Evolutionary conservation across 2,888 invertebrate species (phyloP), one percentile per base, ranked within the genome.

Genomic region (Cordilura impudica): DNA sequence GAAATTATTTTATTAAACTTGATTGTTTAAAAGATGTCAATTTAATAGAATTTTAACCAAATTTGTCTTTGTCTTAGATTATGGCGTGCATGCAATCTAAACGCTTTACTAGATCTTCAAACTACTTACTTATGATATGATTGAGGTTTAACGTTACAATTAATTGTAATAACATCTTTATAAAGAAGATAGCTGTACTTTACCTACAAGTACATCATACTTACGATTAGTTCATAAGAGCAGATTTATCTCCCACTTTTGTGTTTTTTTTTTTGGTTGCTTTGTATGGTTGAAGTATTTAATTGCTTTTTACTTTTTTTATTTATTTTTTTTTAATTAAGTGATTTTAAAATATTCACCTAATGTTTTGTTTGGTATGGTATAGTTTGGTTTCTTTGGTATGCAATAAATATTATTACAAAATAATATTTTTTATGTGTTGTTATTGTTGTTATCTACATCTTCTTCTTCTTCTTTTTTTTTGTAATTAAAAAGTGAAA

Each of bases 261-360:
- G 14, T 45, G 63, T 10, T 60, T 35, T 61, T 31, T 7, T 60
- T 51, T 21, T 31, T 10, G 31, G n/a, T n/a, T n/a, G n/a, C n/a
- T n/a, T 31, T 19, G 31, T 61, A 45, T 53, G 63, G 4, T 58
- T 73, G n/a, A 58, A 69, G 56, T 78, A 73, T 53, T 60, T 78
- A 60, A 72, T 67, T 45, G 39, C 21, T 49, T 45, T 65, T 75
- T 63, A 43, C 12, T 54, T 12, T 39, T 58, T 7, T 18, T n/a
- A 2, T 29, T 29, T n/a, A n/a, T n/a, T 19, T 53, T 18, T 21
- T 63, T 35, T 21, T 60, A 74, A 74, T 70, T 60, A 78, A 74
- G 65, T 65, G 60, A 65, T 78, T 74, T 74, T 51, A 66, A 70
- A 63, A 31, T 73, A 70, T 73, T 65, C 39, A 67, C 66, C 61